phyloP scores from a whole-genome alignment of 2,888 invertebrate genomes.

The Spodoptera exigua region DNA sequence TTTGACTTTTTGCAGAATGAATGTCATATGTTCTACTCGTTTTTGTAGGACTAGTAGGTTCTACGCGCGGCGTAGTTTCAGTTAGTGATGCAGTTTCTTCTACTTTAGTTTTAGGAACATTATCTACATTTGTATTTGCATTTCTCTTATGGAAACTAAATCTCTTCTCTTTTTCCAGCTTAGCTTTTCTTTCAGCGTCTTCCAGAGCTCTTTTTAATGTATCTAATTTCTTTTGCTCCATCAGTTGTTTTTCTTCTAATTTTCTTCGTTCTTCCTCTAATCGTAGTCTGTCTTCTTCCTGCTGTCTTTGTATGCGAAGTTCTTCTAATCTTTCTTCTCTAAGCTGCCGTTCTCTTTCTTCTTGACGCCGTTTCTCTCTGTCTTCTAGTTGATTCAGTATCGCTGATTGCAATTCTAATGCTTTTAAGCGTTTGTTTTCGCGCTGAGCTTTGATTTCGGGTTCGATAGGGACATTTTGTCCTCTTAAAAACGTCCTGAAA shows the following conservation, averaged over 20 bases:
- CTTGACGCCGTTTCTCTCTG: conserved; percentile 92
- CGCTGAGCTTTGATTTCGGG: conserved; percentile 94
- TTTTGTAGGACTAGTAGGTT: conserved; percentile 77
- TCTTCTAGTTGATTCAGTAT: conserved; percentile 96
- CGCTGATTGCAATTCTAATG: conserved; percentile 95
- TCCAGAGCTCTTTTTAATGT: conserved; percentile 94
- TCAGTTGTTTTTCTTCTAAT: conserved; percentile 91
- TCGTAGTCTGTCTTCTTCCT: conserved; percentile 91
- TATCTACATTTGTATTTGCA: conserved; percentile 55
- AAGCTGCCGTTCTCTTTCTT: conserved; percentile 93
- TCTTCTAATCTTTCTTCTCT: conserved; percentile 95
- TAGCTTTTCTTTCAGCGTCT: conserved; percentile 93
- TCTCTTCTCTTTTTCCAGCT: conserved; percentile 90
- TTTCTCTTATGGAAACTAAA: conserved; percentile 76
- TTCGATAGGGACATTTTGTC: conserved; percentile 96
- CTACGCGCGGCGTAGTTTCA: conserved; percentile 63
- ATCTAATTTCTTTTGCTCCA: conserved; percentile 92
- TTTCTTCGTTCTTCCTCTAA: conserved; percentile 92
- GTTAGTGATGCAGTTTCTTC: conserved; percentile 61
- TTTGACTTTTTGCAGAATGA: conserved; percentile 80
- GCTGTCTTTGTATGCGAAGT: conserved; percentile 92
- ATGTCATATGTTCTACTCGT: conserved; percentile 82
- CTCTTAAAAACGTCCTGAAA: conserved; percentile 92
- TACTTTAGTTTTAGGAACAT: conserved; percentile 64
- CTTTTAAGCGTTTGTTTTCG: conserved; percentile 94